Base-by-base conservation (phyloP, 1,140 invertebrate genomes). In the Dreissena polymorpha region DNA sequence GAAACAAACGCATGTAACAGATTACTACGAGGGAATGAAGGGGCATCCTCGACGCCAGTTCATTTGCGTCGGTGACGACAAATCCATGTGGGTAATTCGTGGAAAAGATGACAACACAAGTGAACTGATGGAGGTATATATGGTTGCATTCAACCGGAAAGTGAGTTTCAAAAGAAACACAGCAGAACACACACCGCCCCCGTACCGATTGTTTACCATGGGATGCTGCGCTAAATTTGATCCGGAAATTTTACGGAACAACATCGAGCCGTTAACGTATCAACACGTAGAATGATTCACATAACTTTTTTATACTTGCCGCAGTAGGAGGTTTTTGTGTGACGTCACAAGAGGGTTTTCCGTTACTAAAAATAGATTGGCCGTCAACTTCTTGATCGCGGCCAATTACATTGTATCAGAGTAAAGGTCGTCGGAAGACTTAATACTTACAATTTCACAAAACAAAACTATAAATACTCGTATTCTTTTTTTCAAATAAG, bases 21-120 rank as follows among this genome's bases (percentile, higher is more conserved):
- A 75, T 25, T 75, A 39, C 49, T 18, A 63, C 13, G 60, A 75
- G 23, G 73, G 25, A 21, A 12, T 14, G 13, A 29, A 75, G 21
- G 49, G 29, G 27, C 64, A 64, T n/a, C 73, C 73, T 16, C 29
- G 60, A 8, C 50, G 55, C 49, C 60, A 0, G 21, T 63, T 57
- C 49, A 27, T 75, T 10, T 51, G 57, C 25, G 29, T 60, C 21
- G 39, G 60, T 49, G 73, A 75, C 8, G 73, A 57, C 14, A 75
- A 49, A 50, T 63, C 53, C 21, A 23, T 75, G 63, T 75, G 73
- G 73, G 63, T 75, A 39, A 51, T 75, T 27, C 57, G 60, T 49
- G 73, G 73, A 16, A 29, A 65, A 65, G 73, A 75, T n/a, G 27
- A 75, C 39, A 49, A 75, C 39, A 63, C 73, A 7, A 65, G 73